Percentiles rank a stretch among this genome's conserved stretches.
Evolutionary conservation across 92 coral and sea anemone genomes (phyloP).

Genomic region (Phenganax stokvisi): DNA sequence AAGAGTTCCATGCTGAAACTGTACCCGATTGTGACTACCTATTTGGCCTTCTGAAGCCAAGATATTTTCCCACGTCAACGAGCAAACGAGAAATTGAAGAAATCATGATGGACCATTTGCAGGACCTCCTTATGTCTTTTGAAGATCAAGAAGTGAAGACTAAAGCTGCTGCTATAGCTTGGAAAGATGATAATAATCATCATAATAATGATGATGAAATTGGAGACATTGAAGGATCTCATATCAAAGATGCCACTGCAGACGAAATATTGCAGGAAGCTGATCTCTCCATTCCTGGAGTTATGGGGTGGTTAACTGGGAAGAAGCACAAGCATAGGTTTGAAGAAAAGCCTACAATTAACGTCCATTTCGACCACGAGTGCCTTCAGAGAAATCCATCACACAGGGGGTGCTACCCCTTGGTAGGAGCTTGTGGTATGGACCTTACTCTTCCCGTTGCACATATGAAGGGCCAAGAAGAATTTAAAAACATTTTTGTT

Average conservation of each 20-base stretch:
- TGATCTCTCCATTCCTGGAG: constrained; percentile 46
- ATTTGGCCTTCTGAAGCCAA: constrained; percentile 40
- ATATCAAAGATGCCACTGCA: constrained; percentile 9
- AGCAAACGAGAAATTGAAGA: constrained; percentile 42
- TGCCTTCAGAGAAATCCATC: constrained; percentile 52
- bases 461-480: constrained; percentile 47
- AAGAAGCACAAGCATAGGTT: constrained; percentile 54
- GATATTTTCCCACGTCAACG: constrained; percentile 45
- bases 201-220: no score
- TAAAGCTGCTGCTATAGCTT: constrained; percentile 36
- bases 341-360: constrained; percentile 44
- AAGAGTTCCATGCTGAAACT: constrained; percentile 32
- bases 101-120: constrained; percentile 44
- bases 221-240: not conserved
- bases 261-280: constrained; percentile 45
- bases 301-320: constrained; percentile 61
- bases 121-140: constrained; percentile 46
- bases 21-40: constrained; percentile 52
- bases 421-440: constrained; percentile 53
- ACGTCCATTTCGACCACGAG: constrained; percentile 55
- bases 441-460: constrained; percentile 48
- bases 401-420: constrained; percentile 52
- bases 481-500: constrained; percentile 31
- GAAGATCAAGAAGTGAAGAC: constrained; percentile 41
- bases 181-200: constrained; percentile 18